phyloP scores from a whole-genome alignment of 2,888 invertebrate genomes.

The Brachyopa scutellaris region DNA sequence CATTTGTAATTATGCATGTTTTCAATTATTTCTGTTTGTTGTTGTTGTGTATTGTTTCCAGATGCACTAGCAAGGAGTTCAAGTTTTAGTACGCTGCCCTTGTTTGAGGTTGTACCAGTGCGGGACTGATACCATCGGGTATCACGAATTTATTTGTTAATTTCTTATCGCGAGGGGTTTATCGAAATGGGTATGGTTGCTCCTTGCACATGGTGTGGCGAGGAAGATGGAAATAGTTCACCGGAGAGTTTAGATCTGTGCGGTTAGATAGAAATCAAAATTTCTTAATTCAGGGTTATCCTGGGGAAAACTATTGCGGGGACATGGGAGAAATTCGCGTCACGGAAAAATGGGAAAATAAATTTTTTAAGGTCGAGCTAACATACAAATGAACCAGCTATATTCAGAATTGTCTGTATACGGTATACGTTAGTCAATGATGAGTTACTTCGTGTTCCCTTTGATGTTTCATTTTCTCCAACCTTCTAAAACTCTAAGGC shows the following conservation, averaged over 20 bases:
- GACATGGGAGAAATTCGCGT: too few species aligned
- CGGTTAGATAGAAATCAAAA: constrained; percentile 64
- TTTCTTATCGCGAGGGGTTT: constrained; percentile 66
- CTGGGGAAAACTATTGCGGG: constrained; percentile 1
- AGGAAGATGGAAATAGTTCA: constrained; percentile 13
- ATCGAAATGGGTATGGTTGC: constrained; percentile 36
- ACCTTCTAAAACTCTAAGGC: too few species aligned
- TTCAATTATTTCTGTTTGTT: constrained; percentile 51
- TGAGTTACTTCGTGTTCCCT: too few species aligned
- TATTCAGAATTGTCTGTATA: too few species aligned
- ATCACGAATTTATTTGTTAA: constrained; percentile 72
- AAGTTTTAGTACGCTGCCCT: constrained; percentile 38
- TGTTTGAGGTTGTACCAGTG: constrained; percentile 53
- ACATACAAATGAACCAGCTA: too few species aligned
- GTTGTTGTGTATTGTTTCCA: constrained; percentile 27
- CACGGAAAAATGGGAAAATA: too few species aligned
- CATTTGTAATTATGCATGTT: constrained; percentile 71
- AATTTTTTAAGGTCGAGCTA: too few species aligned
- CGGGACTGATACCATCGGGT: constrained; percentile 60
- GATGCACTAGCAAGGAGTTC: constrained; percentile 8
- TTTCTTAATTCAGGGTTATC: constrained; percentile 65
- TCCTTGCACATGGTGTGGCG: background rate
- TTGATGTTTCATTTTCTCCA: too few species aligned
- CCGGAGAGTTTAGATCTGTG: constrained; percentile 49
- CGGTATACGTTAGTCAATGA: too few species aligned